Base-by-base conservation (phyloP, 2,113 vertebrate genomes). In the Serilophus lunatus region DNA sequence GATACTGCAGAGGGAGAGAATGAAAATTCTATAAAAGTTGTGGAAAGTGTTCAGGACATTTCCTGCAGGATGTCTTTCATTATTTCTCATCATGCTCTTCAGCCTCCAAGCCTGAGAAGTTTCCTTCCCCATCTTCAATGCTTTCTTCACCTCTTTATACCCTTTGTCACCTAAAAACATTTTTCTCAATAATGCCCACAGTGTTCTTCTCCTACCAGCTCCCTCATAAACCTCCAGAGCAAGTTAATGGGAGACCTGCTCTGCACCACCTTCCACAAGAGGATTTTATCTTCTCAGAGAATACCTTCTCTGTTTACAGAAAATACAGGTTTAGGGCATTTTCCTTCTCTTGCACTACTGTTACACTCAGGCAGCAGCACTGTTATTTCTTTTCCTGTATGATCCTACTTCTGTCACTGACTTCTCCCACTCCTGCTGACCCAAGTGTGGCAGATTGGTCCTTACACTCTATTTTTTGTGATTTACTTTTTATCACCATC, bases 151-250 rank as follows among this genome's bases (percentile, higher is more conserved):
- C 4, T 70, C 11, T 54, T 68, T 57, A 49, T 18, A 36, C 6
- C 17, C 13, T 76, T 40, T 3, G 1, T 8, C 24, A 82, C 17
- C 9, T 33, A 51, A 45, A 24, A 26, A n/a, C 1, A 0, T 29
- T 6, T 38, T 79, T 76, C 45, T 85, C 61, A 79, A 76, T 18
- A 44, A 36, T 60, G 14, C 14, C 38, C 12, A 31, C 10, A 25
- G 22, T 44, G 13, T 76, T 64, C 13, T 79, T 45, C 29, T 19
- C 26, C 8, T 4, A 25, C 0, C 4, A 47, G 9, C 10, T 86
- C 18, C 9, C 57, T 47, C 74, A 82, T 4, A 68, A 86, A 78
- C 6, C 8, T n/a, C 31, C 24, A 19, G 2, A 75, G 2, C 5
- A 82, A 71, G 10, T 28, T 29, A 23, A 59, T 28, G 40, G 35